These are phyloP conservation scores for Temnothorax longispinosus DNA, from an alignment of 1,140 invertebrate species.

Conservation along the genomic window DNA sequence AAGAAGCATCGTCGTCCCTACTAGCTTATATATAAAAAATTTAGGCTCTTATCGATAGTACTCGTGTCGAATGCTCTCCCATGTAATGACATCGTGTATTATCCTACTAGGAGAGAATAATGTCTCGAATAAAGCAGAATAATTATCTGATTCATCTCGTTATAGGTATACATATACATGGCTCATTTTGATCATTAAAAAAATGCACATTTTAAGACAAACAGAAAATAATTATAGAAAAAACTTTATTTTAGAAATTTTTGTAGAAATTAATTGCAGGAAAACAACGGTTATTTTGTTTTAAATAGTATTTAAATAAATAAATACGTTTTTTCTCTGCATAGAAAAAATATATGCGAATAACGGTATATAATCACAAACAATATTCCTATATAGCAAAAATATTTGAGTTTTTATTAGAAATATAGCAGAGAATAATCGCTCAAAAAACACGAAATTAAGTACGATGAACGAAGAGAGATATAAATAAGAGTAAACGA, in stretches of 20 bases:
- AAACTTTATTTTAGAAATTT: neutral
- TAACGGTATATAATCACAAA: neutral
- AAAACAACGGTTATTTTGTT: neutral
- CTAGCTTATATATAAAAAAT: constrained; percentile 55
- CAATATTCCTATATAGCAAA: neutral
- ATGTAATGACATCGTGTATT: constrained; percentile 5
- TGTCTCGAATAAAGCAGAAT: neutral
- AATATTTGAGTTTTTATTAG: constrained; percentile 16
- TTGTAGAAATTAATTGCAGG: too few relatives aligned
- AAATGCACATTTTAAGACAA: neutral
- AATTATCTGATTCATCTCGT: constrained; percentile 13
- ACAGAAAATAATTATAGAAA: neutral
- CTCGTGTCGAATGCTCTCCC: neutral
- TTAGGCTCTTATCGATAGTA: constrained; percentile 26
- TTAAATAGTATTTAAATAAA: neutral
- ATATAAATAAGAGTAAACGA: constrained; percentile 8
- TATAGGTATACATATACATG: neutral
- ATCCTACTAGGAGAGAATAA: neutral
- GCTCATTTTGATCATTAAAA: neutral
- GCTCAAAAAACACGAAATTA: constrained; percentile 7
- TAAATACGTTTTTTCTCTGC: neutral
- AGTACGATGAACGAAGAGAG: constrained; percentile 27
- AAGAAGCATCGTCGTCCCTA: constrained; percentile 14
- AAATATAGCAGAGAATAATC: neutral
- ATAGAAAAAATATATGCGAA: neutral